Base-by-base conservation (phyloP, 2,113 vertebrate genomes). In the Nannospalax galili region DNA sequence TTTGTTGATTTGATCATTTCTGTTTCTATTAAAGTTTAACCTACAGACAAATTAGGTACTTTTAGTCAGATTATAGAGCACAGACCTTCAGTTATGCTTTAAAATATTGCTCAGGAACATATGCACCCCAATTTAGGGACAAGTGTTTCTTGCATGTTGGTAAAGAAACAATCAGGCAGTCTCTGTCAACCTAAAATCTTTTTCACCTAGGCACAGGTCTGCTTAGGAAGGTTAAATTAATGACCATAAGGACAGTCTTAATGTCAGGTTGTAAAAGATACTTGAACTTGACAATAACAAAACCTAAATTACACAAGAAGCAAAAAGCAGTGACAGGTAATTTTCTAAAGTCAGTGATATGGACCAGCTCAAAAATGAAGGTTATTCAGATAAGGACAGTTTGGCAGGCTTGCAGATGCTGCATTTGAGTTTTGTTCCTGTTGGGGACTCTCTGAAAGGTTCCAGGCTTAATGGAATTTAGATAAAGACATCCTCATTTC, bases 401-500 rank as follows among this genome's bases (percentile, higher is more conserved):
- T 96, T 96, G 93, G 90, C 91, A 74, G 78, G 56, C 78, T 85
- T 87, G 58, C 90, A 96, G 96, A 95, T 93, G 90, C 35, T 89
- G 87, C 93, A 91, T 94, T 95, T 97, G 95, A 97, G 86, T 75
- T 97, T 92, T 40, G 72, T 93, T 96, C 92, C 88, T 97, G 91
- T 97, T 8, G 28, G 79, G 87, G 90, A 93, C 96, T 96, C 92
- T 89, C 97, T 97, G 91, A 97, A 96, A 94, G 88, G 40, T 93
- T 91, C 79, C 91, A 85, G 56, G 45, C 32, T 58, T 90, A 97
- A 96, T 92, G 96, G 96, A 96, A 96, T 97, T 98, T 95, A 95
- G 96, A 96, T 96, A 97, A 96, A 97, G 96, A 95, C 78, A 26
- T 92, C 96, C 93, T 97, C 92, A 75, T 96, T 97, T 96, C 77